Base-by-base conservation (phyloP, 2,797 vertebrate species). In the Arnoldichthys spilopterus region DNA sequence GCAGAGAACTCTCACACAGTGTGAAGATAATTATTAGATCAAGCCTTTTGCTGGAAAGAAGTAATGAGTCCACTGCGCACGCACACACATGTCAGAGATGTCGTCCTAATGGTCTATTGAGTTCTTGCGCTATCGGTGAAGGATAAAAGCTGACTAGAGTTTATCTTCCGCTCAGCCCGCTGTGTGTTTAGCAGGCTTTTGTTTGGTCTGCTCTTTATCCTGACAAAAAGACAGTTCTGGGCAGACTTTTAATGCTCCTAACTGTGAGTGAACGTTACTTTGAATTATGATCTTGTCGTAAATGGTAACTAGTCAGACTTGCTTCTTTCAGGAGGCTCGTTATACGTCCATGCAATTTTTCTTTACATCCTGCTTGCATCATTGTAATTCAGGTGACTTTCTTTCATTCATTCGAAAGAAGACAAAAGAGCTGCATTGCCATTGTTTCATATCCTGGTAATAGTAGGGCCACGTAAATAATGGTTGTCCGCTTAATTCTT, bases 91-190 rank as follows among this genome's bases (percentile, higher is more conserved):
- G 47, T 49, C 56, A 28, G 28, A 76, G 54, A 73, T 73, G 34
- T 67, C 34, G 28, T 43, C 69, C 12, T 76, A 32, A 72, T 61
- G 24, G 51, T 24, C 37, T 47, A n/a, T 26, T 40, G 7, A 53
- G 56, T 24, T 47, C 69, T 58, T 54, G 24, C 61, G 59, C 56
- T 59, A 30, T 76, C 77, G 69, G 58, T n/a, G 45, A 34, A 43
- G 56, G 68, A 58, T 74, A 40, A 64, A 53, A 37, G 26, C 28
- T 18, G 78, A 34, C 53, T 79, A 67, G n/a, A 18, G 56, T 63
- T 70, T 24, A 74, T 75, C 67, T 72, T 68, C 71, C 15, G 3
- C 64, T 64, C 18, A 34, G 22, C 56, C 8, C 15, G 54, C 26
- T 22, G 58, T 51, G 63, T 47, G 24, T 59, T 45, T 45, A 40